Evolutionary conservation across 2,888 invertebrate genomes (phyloP), one percentile per base, ranked within the genome.

Genomic region (Crocallis elinguaria): DNA sequence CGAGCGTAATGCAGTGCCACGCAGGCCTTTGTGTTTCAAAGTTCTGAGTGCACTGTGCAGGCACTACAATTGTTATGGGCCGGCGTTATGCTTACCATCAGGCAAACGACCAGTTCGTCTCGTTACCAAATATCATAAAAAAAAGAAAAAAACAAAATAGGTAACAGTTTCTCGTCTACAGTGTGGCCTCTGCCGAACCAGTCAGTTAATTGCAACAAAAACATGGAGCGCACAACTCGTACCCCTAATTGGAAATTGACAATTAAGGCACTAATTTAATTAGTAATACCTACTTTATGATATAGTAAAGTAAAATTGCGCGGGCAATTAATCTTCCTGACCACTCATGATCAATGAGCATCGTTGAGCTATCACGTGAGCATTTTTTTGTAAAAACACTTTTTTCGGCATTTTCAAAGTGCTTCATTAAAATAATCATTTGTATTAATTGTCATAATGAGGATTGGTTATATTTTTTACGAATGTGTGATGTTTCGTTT

Each of bases 131-230:
- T 23, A 8, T 8, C 23, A 23, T 8, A 23, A 1, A 8, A 8
- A 6, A 23, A 8, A 6, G 6, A 6, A 6, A 23, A 8, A 48
- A 33, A 25, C 16, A 19, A 3, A 16, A 21, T 11, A 16, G 19
- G 13, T 27, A 6, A 33, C 16, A 16, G 33, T 16, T 29, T 13
- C 27, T 30, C 17, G 7, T 16, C 9, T 8, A 16, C 43, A 44
- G 5, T 36, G 25, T 13, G 32, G 13, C 38, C 32, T 11, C 21
- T 32, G 14, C 43, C 41, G 63, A 62, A 68, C 73, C 53, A 70
- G 71, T 71, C 74, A 50, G 66, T 66, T 79, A 81, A 82, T 81
- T 76, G 75, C 70, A 63, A 66, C 78, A 82, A 82, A 82, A 84
- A 77, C 70, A 62, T 64, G 57, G 64, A 73, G 70, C 67, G 35